phyloP scores from a whole-genome alignment of 1,140 invertebrate species.

The Phymastichus coffea region DNA sequence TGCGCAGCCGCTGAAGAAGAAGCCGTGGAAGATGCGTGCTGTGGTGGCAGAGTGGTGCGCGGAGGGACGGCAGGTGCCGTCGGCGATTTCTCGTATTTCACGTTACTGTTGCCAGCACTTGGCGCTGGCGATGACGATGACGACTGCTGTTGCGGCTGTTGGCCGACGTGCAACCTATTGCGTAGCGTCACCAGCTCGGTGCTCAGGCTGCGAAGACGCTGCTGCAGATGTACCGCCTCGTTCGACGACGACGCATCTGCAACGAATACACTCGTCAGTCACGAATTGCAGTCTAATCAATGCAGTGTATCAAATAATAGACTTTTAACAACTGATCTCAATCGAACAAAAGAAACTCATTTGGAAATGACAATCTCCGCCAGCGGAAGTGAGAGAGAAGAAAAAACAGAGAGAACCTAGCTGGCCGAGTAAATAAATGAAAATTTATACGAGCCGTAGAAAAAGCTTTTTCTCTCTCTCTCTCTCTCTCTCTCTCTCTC shows the following conservation, averaged over 20 bases:
- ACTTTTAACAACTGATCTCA: too few species aligned
- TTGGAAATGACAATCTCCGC: too few species aligned
- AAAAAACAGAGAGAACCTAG: neutral
- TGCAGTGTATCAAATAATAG: too few species aligned
- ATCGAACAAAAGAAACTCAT: too few species aligned
- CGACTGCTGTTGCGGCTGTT: conserved; percentile 41
- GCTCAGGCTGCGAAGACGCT: conserved; percentile 82
- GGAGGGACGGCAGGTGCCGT: conserved; percentile 53
- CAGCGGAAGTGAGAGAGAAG: too few species aligned
- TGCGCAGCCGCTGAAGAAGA: conserved; percentile 34
- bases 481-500: too few species aligned
- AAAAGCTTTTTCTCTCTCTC: too few species aligned
- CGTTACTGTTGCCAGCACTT: neutral
- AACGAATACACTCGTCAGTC: conserved; percentile 36
- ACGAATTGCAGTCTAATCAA: too few species aligned
- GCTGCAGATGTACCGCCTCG: conserved; percentile 88
- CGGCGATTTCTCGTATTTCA: too few species aligned
- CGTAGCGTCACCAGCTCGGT: conserved; percentile 86
- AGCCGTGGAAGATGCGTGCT: too few species aligned
- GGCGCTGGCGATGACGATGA: neutral
- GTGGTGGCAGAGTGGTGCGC: conserved; percentile 55
- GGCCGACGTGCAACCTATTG: conserved; percentile 78
- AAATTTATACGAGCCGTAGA: neutral
- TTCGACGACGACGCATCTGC: conserved; percentile 90
- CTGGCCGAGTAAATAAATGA: neutral